These are phyloP conservation scores for Sphaeridia pumilis DNA, from an alignment of 2,888 invertebrate genomes.

Conservation along the genomic window DNA sequence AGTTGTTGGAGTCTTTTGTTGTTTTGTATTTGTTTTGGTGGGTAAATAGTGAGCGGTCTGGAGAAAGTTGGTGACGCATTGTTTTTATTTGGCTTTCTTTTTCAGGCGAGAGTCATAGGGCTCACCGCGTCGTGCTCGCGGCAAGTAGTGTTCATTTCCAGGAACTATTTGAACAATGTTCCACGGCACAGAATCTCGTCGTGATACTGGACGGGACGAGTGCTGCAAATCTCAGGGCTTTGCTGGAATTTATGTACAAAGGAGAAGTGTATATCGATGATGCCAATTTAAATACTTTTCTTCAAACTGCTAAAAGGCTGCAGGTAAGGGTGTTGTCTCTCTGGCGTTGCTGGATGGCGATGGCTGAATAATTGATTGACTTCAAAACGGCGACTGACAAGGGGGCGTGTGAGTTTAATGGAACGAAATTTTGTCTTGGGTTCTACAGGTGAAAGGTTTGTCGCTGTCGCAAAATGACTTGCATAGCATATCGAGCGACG, in stretches of 20 bases:
- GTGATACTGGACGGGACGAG: slow-evolving; percentile 82
- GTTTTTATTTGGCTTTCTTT: slow-evolving; percentile 25
- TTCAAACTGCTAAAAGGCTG: slow-evolving; percentile 58
- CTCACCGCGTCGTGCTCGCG: slow-evolving; percentile 79
- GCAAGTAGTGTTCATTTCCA: slow-evolving; percentile 89
- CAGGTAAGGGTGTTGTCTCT: slow-evolving; percentile 29
- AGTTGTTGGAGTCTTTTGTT: slow-evolving; percentile 40
- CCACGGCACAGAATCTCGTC: slow-evolving; percentile 59
- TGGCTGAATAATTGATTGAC: neutral
- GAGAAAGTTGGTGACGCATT: neutral
- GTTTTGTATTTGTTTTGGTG: neutral
- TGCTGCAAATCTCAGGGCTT: slow-evolving; percentile 78
- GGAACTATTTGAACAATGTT: slow-evolving; percentile 77
- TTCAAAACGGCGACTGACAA: neutral
- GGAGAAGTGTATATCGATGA: slow-evolving; percentile 88
- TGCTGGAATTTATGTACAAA: slow-evolving; percentile 88
- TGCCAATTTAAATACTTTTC: slow-evolving; percentile 78
- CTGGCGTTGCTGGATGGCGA: too few relatives aligned
- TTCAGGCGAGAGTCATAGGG: slow-evolving; percentile 78
- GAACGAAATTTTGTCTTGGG: neutral
- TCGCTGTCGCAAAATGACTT: slow-evolving; percentile 41
- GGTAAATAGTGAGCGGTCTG: neutral
- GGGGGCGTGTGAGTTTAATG: neutral
- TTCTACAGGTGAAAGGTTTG: slow-evolving; percentile 57
- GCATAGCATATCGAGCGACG: slow-evolving; percentile 36